Evolutionary conservation across 1,140 invertebrate genomes (phyloP), one percentile per base, ranked within the genome.

Genomic region (Musca domestica): DNA sequence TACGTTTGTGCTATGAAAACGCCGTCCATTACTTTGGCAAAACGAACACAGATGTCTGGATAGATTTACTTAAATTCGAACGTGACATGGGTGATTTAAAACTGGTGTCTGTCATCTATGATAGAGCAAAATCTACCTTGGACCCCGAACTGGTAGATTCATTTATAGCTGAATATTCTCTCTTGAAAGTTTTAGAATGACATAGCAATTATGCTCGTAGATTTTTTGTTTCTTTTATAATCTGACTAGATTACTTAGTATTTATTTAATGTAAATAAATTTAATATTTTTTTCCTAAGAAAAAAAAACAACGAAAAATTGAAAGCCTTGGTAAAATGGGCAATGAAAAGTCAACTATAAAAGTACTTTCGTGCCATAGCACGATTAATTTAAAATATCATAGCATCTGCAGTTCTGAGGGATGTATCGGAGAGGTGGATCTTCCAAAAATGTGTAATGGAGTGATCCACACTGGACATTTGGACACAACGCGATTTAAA

Each of bases 51-150:
- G 71, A 70, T 2, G 71, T 80, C 34, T 81, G 78, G 78, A 64
- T 80, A 7, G 75, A 81, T 27, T 78, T 74, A 48, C 71, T 81
- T 3, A 64, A 71, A n/a, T 81, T 81, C 27, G 78, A 81, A 67
- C 72, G 78, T 25, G 76, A 77, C 49, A 66, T 73, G 49, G 78
- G 78, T 20, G 74, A 80, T n/a, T 65, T 63, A 0, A 77, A 80
- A 54, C 73, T 73, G 46, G 72, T 81, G 15, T 48, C 70, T 0
- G 46, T 74, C 17, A 68, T 81, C 0, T 70, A 68, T 27, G 71
- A 73, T 15, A 71, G 78, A 2, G 78, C 78, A 4, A 66, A 76
- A 7, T 67, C 67, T 64, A 74, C 74, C 1, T 68, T 80, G 15
- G 71, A 75, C 1, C 70, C 73, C 0, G 46, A 75, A 15, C 72